Evolutionary conservation across 2,888 invertebrate species (phyloP), one percentile per base, ranked within the genome.

Genomic region (Oscheius myriophilus): DNA sequence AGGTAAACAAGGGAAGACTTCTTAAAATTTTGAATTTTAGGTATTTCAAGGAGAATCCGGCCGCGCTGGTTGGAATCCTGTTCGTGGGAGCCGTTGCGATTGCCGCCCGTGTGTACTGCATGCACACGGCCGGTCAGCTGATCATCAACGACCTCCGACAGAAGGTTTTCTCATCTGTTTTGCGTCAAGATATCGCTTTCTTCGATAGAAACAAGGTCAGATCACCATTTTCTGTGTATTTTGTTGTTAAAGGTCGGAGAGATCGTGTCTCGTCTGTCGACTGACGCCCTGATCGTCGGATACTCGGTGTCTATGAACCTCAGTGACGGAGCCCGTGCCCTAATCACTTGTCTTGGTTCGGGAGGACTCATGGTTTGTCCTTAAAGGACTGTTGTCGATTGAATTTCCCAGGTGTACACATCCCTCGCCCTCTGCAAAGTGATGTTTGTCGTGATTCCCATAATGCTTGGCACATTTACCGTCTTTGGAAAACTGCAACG

Each of bases 271-370:
- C 90, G 97, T 72, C 88, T 95, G 39, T 92, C 93, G 53, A 92
- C 94, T 11, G 97, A 97, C 86, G 93, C 96, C 0, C 92, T 93
- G 76, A 89, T 96, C 18, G 94, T 97, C 7, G 95, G 96, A 9
- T 91, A 93, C 71, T 93, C 95, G 45, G 90, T 97, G 0, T 96
- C 95, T 64, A 92, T 92, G 86, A 97, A 97, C 88, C 91, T 97
- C 68, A 95, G 95, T 1, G 96, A 97, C 89, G 97, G 97, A 0
- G 88, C 96, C 25, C 89, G 97, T 55, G 93, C 95, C 0, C 87
- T 91, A 2, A 91, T 94, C 71, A 94, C 95, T 91, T 92, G 93
- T 11, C 87, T 91, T 33, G 93, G 93, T 52, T 95, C 96, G 0
- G 91, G 94, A 45, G 92, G 92, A 33, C 95, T 97, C 93, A 96